Evolutionary conservation across 2,797 vertebrate genomes (phyloP).

Genomic region (Chrysocyon brachyurus): DNA sequence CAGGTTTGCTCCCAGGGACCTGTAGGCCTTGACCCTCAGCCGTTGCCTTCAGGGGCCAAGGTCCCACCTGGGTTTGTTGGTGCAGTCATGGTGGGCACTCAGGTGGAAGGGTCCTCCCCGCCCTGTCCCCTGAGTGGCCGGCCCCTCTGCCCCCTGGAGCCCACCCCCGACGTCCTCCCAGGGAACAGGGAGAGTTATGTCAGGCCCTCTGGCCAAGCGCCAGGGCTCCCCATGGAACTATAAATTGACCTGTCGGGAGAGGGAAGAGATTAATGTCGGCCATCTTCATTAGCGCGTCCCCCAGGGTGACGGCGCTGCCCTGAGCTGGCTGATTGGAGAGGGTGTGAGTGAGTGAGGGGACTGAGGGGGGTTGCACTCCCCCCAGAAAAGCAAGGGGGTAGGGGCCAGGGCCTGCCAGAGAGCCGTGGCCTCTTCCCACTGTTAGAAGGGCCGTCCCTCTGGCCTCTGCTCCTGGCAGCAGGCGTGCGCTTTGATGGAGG

Average conservation of each 20-base stretch:
- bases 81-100: neutral
- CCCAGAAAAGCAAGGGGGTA: constrained; percentile 81
- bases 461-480: constrained; percentile 85
- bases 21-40: constrained; percentile 3
- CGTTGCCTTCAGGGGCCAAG: neutral
- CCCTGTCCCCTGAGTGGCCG: neutral
- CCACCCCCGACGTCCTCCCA: constrained; percentile 70
- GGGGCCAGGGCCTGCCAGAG: constrained; percentile 79
- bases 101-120: neutral
- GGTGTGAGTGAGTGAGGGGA: constrained; percentile 76
- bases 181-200: constrained; percentile 89
- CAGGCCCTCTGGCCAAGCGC: constrained; percentile 90
- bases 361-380: constrained; percentile 81
- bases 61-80: neutral
- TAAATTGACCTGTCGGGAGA: constrained; percentile 92
- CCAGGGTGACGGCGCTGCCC: constrained; percentile 88
- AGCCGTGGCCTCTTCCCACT: constrained; percentile 79
- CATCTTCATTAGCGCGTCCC: constrained; percentile 92
- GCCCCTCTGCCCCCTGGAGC: constrained; percentile 2
- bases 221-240: constrained; percentile 91
- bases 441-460: constrained; percentile 85
- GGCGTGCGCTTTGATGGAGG: constrained; percentile 89
- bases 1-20: neutral
- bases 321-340: constrained; percentile 87
- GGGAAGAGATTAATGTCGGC: constrained; percentile 92